Base-by-base conservation (phyloP, 1,140 invertebrate genomes). In the Pygmarrhopalites habei region DNA sequence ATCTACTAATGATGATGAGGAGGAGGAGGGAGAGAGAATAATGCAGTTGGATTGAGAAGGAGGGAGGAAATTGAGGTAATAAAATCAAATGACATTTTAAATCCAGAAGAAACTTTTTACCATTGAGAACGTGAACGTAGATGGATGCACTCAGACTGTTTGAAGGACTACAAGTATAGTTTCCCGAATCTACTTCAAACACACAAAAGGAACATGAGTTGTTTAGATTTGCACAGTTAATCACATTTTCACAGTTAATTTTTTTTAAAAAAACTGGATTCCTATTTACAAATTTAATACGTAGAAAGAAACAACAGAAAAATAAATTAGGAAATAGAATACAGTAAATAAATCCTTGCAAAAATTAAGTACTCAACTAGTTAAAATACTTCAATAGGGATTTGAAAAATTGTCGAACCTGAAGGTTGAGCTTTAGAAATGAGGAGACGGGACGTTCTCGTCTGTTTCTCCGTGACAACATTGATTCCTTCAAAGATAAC, bases 391-490 rank as follows among this genome's bases (percentile, higher is more conserved):
- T 21, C 12, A 47, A 19, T 12, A 47, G 25, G n/a, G n/a, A n/a
- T n/a, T n/a, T n/a, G n/a, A n/a, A n/a, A n/a, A n/a, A n/a, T n/a
- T n/a, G n/a, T n/a, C n/a, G n/a, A n/a, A n/a, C n/a, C 29, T 68
- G 32, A 64, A 43, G 75, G 72, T 29, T 74, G 73, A 47, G 88
- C 88, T 66, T 85, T 81, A 21, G 87, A 87, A 72, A 93, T 91
- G 59, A 90, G 80, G 71, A 92, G 80, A 66, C 86, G 82, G 64
- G 87, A 90, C 60, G 87, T 91, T 60, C 88, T 82, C 29, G 87
- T 90, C 67, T 88, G 83, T 72, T 90, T 89, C 72, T 91, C 89
- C 1, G 89, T 91, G 25, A 91, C 84, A 25, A 92, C 88, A 71
- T 82, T 89, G 70, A 93, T 90, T 44, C 89, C 75, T 47, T 70